A percentile compares a stretch with the other conserved stretches of the same genome.
phyloP scores from a whole-genome alignment of 2,888 invertebrate species.

The Oscheius sp. region DNA sequence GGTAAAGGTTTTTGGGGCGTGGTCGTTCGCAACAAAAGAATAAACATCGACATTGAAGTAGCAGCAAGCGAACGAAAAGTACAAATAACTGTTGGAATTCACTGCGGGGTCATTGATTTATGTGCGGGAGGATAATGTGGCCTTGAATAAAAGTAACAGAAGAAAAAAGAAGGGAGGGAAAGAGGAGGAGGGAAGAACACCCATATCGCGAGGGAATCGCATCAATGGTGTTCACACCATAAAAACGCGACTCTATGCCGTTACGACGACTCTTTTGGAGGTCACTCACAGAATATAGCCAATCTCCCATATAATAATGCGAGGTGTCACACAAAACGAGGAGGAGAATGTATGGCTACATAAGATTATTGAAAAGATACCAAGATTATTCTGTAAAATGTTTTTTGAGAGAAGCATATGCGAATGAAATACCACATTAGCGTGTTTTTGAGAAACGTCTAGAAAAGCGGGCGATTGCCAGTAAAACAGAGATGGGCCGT shows the following conservation, averaged over 20 bases:
- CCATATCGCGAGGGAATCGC: slow-evolving; percentile 18
- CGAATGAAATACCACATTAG: too few species aligned
- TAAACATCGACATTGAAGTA: slow-evolving; percentile 34
- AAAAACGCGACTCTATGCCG: slow-evolving; percentile 16
- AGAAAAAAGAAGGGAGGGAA: background rate
- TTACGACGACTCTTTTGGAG: slow-evolving; percentile 22
- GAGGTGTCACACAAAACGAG: slow-evolving; percentile 3
- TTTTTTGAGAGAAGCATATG: too few species aligned
- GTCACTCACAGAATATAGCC: slow-evolving; percentile 19
- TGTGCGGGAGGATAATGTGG: background rate
- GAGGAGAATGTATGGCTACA: background rate
- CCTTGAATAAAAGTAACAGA: background rate
- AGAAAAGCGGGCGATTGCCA: too few species aligned
- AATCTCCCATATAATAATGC: slow-evolving; percentile 16
- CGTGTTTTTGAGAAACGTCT: too few species aligned
- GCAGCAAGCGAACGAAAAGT: slow-evolving; percentile 23
- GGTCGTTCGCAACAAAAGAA: slow-evolving; percentile 32
- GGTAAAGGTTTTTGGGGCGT: slow-evolving; percentile 33
- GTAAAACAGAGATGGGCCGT: too few species aligned
- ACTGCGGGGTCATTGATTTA: slow-evolving; percentile 2
- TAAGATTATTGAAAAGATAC: too few species aligned
- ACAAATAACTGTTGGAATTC: slow-evolving; percentile 32
- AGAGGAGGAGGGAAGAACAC: background rate
- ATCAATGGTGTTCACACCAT: slow-evolving; percentile 18
- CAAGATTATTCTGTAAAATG: too few species aligned